Base-by-base conservation (phyloP, 2,888 invertebrate species). In the Globia sparganii region DNA sequence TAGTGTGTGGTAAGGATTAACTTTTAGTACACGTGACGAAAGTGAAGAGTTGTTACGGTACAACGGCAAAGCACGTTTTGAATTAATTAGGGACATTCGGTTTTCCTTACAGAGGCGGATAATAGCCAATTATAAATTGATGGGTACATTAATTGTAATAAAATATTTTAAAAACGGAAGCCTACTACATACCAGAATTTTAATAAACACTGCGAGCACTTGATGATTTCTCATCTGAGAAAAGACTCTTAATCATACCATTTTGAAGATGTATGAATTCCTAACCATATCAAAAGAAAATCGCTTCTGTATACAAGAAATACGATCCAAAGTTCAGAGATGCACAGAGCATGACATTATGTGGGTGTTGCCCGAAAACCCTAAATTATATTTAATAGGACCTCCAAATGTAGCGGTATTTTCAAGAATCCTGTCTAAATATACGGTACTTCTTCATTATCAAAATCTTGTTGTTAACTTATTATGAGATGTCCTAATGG, bases 321-420 rank as follows among this genome's bases (percentile, higher is more conserved):
- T 80, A 71, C 53, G 75, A 37, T 40, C 31, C 31, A 46, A 80
- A 80, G 34, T 84, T 75, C 53, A 11, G 6, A 21, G 25, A n/a
- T 37, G 37, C 70, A 31, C 37, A 56, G 18, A 53, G 31, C 46
- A 68, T 65, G n/a, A 62, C 18, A 49, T 64, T 46, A 40, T 6
- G 64, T 71, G 67, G 81, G 70, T 46, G 70, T 75, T 84, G 21
- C 67, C 46, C 49, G 53, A 80, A 66, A 74, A 61, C 74, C 70
- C 64, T 70, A 79, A 84, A 84, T 84, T 79, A 70, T 37, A 8
- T 71, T 77, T 69, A 72, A 69, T 77, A 46, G 71, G 68, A 72
- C 68, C 64, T 77, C 67, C 28, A 59, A 68, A 84, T 61, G 46
- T 75, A 75, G 18, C 84, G 75, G 66, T 80, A 84, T 64, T 74